These are phyloP conservation scores for Atlantisia rogersi DNA, from an alignment of 2,113 vertebrate species.

Conservation along the genomic window DNA sequence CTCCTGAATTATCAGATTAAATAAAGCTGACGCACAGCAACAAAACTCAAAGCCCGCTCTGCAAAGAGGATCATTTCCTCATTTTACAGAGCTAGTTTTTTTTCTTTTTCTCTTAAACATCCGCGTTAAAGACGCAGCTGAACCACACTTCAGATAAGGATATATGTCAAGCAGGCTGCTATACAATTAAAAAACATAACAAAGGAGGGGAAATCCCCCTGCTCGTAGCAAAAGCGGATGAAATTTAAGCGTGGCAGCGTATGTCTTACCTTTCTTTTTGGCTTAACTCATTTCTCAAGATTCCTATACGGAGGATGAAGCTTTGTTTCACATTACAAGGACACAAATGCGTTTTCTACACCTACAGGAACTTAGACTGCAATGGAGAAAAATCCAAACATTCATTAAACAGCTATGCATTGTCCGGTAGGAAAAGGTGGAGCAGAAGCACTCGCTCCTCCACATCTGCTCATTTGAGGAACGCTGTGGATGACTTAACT, in stretches of 20 bases:
- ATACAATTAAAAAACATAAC: neutral
- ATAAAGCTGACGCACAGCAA: slow-evolving; percentile 10
- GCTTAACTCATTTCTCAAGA: slow-evolving; percentile 24
- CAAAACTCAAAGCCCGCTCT: neutral
- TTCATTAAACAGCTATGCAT: neutral
- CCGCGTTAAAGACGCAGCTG: slow-evolving; percentile 17
- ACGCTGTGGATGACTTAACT: neutral
- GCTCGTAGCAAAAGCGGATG: neutral
- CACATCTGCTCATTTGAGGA: neutral
- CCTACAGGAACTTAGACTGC: slow-evolving; percentile 15
- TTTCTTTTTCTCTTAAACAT: neutral
- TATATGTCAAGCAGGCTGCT: neutral
- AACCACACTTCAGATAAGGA: slow-evolving; percentile 22
- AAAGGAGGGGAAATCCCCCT: neutral
- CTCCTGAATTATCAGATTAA: slow-evolving; percentile 23
- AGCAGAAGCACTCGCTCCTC: neutral
- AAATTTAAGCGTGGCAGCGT: neutral
- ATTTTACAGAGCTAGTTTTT: neutral
- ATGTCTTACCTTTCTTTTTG: slow-evolving; percentile 21
- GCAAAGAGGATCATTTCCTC: neutral
- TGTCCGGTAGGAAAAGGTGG: neutral
- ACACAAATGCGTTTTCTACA: slow-evolving; percentile 2
- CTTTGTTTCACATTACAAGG: slow-evolving; percentile 28
- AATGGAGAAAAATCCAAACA: slow-evolving; percentile 17
- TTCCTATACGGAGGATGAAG: neutral